phyloP scores from a whole-genome alignment of 1,140 invertebrate genomes.

The Leptinotarsa lineolata region DNA sequence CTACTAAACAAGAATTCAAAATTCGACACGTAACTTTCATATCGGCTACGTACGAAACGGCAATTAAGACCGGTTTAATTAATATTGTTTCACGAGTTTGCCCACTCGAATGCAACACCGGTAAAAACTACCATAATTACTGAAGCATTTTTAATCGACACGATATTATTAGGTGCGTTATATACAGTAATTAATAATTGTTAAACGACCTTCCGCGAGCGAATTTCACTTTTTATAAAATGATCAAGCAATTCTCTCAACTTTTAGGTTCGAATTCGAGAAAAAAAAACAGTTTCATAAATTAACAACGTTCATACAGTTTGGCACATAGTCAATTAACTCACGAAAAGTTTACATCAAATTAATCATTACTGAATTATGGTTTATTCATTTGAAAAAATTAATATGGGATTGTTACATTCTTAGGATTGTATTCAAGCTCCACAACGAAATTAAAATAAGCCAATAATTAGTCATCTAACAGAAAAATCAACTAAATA shows the following conservation, averaged over 20 bases:
- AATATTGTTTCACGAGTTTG: not conserved
- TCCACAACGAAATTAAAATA: no score
- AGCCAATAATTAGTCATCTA: no score
- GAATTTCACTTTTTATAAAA: constrained; percentile 4
- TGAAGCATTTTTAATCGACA: not conserved
- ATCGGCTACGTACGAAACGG: not conserved
- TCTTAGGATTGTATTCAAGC: no score
- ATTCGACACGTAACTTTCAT: not conserved
- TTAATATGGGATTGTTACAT: no score
- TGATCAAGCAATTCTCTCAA: not conserved
- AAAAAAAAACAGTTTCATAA: no score
- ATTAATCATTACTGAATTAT: no score
- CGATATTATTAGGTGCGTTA: not conserved
- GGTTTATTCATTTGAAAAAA: no score
- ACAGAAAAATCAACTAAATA: no score
- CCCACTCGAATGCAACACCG: not conserved
- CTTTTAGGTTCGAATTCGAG: not conserved
- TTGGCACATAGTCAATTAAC: no score
- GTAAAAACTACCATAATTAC: not conserved
- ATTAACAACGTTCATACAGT: no score
- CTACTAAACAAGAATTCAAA: no score
- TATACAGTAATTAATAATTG: not conserved
- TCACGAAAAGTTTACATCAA: no score
- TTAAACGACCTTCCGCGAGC: not conserved
- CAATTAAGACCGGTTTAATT: not conserved